phyloP scores from a whole-genome alignment of 2,888 invertebrate genomes.

The Sesamia inferens region DNA sequence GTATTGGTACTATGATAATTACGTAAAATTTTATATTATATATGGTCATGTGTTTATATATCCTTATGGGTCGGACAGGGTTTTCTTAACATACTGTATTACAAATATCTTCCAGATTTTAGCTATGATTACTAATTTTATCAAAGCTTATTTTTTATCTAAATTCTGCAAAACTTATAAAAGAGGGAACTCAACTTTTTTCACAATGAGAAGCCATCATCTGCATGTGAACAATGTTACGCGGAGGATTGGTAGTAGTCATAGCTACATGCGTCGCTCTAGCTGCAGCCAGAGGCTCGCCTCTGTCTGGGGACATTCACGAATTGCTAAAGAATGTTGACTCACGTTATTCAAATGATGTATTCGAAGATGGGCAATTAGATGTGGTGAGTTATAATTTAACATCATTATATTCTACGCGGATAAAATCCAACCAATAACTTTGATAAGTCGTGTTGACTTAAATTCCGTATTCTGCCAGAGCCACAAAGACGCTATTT shows the following conservation, averaged over 20 bases:
- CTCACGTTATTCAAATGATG: slow-evolving; percentile 73
- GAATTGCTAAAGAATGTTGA: slow-evolving; percentile 63
- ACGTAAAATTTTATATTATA: too few relatives aligned
- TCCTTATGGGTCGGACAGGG: too few relatives aligned
- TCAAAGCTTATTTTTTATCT: slow-evolving; percentile 51
- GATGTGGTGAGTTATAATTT: slow-evolving; percentile 78
- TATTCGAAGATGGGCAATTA: slow-evolving; percentile 80
- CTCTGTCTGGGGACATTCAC: slow-evolving; percentile 71
- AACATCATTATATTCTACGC: not conserved
- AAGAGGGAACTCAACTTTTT: slow-evolving; percentile 35
- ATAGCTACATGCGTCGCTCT: slow-evolving; percentile 57
- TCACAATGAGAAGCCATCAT: slow-evolving; percentile 10
- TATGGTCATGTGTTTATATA: too few relatives aligned
- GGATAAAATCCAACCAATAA: not conserved
- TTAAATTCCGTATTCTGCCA: not conserved
- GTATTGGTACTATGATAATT: too few relatives aligned
- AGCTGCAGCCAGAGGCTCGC: slow-evolving; percentile 65
- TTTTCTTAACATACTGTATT: too few relatives aligned
- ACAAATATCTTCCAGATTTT: slow-evolving; percentile 21
- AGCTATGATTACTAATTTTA: slow-evolving; percentile 36
- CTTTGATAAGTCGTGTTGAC: not conserved
- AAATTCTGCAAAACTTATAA: slow-evolving; percentile 62
- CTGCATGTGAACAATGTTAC: slow-evolving; percentile 55
- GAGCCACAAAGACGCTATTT: not conserved
- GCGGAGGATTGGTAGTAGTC: slow-evolving; percentile 52